phyloP scores from a whole-genome alignment of 2,113 vertebrate genomes.

The Ceyx melanurus region DNA sequence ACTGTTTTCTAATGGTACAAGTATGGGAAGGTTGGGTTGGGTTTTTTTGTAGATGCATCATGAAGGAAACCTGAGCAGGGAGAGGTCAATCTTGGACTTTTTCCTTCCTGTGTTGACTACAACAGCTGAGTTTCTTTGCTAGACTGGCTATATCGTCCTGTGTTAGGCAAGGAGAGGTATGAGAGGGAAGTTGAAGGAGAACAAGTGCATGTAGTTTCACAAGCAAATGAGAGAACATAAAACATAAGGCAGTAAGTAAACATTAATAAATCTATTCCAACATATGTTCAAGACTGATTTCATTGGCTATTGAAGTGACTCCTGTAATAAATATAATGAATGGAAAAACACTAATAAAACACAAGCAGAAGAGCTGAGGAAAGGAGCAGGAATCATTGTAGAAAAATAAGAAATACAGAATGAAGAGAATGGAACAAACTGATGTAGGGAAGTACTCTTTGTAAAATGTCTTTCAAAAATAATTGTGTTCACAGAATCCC shows the following conservation, averaged over 20 bases:
- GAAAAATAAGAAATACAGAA: neutral
- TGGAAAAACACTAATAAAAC: neutral
- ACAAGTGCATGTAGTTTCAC: neutral
- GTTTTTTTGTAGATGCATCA: neutral
- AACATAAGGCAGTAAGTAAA: neutral
- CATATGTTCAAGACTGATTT: neutral
- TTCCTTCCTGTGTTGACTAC: neutral
- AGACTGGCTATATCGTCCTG: neutral
- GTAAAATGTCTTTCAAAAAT: neutral
- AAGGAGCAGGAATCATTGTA: neutral
- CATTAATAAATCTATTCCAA: conserved; percentile 14
- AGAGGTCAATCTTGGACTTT: neutral
- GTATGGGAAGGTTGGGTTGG: neutral
- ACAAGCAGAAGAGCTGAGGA: neutral
- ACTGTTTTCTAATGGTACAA: neutral
- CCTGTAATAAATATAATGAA: neutral
- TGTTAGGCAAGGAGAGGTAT: neutral
- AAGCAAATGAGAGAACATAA: neutral
- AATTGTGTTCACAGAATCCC: neutral
- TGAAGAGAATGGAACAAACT: neutral
- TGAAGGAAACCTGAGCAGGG: neutral
- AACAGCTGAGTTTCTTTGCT: neutral
- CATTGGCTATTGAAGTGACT: neutral
- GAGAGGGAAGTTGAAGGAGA: neutral
- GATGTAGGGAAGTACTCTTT: neutral